phyloP scores from a whole-genome alignment of 2,113 vertebrate species.

The Electrona antarctica region DNA sequence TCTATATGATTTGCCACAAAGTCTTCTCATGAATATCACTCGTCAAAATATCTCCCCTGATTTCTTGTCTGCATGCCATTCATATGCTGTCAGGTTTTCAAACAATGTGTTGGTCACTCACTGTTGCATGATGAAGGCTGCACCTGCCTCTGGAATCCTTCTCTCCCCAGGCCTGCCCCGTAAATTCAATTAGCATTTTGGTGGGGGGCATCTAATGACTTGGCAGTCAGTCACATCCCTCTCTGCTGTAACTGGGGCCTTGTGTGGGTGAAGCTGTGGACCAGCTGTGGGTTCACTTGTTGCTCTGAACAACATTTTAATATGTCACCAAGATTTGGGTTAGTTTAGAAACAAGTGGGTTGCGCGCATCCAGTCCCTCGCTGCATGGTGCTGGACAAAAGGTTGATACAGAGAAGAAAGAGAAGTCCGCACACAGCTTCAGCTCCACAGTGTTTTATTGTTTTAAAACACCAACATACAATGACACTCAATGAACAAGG shows the following conservation, averaged over 20 bases:
- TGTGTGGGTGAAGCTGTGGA: slow-evolving; percentile 29
- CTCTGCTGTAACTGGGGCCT: slow-evolving; percentile 40
- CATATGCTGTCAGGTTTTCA: too few species aligned
- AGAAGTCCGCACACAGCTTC: too few species aligned
- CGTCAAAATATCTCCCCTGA: too few species aligned
- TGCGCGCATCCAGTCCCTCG: too few species aligned
- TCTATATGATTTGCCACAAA: too few species aligned
- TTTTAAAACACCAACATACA: too few species aligned
- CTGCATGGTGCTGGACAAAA: not conserved
- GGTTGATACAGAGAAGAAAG: not conserved
- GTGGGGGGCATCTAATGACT: slow-evolving; percentile 36
- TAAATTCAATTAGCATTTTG: slow-evolving; percentile 41
- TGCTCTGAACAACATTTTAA: slow-evolving; percentile 21
- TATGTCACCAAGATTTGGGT: too few species aligned
- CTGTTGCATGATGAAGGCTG: slow-evolving; percentile 30
- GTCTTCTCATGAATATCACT: too few species aligned
- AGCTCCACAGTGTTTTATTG: too few species aligned
- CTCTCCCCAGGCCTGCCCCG: slow-evolving; percentile 41
- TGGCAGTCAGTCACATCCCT: slow-evolving; percentile 25
- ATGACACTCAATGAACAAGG: too few species aligned
- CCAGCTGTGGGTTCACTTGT: slow-evolving; percentile 52
- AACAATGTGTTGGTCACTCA: too few species aligned
- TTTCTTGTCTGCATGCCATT: too few species aligned
- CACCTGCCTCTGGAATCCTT: slow-evolving; percentile 62
- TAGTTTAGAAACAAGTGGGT: slow-evolving; percentile 10